Evolutionary conservation across 2,113 vertebrate species (phyloP).

Genomic region (Marmota flaviventris): DNA sequence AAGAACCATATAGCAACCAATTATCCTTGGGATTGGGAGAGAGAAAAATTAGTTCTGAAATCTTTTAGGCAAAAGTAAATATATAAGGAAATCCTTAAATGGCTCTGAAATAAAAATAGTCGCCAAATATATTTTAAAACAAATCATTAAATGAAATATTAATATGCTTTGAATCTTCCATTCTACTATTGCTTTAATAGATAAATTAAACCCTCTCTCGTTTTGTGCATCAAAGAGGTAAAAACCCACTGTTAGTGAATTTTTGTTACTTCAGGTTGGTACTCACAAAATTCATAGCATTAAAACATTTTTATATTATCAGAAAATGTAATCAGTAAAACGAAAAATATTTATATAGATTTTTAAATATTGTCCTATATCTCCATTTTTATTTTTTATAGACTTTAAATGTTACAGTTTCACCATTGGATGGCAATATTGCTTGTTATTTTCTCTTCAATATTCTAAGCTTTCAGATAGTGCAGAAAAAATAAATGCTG

Average conservation of each 20-base stretch:
- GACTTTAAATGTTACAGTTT: constrained; percentile 57
- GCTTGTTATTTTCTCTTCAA: constrained; percentile 56
- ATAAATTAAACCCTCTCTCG: neutral
- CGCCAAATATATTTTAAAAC: neutral
- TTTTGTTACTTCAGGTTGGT: neutral
- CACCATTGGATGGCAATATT: constrained; percentile 72
- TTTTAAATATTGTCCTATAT: neutral
- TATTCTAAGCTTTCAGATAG: neutral
- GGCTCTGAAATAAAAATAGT: neutral
- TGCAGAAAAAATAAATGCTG: neutral
- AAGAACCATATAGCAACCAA: neutral
- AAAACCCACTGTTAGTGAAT: neutral
- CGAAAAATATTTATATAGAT: neutral
- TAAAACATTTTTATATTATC: neutral
- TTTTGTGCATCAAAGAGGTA: neutral
- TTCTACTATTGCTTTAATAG: neutral
- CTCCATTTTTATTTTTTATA: neutral
- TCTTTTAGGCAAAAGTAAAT: neutral
- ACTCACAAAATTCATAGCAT: neutral
- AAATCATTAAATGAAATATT: neutral
- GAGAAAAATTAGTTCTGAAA: neutral
- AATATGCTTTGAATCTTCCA: neutral
- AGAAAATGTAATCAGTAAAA: neutral
- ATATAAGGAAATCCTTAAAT: neutral
- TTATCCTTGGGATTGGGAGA: neutral